Conservation (phyloP, 2,888 invertebrate species). For the Eupeodes latifasciatus region DNA sequence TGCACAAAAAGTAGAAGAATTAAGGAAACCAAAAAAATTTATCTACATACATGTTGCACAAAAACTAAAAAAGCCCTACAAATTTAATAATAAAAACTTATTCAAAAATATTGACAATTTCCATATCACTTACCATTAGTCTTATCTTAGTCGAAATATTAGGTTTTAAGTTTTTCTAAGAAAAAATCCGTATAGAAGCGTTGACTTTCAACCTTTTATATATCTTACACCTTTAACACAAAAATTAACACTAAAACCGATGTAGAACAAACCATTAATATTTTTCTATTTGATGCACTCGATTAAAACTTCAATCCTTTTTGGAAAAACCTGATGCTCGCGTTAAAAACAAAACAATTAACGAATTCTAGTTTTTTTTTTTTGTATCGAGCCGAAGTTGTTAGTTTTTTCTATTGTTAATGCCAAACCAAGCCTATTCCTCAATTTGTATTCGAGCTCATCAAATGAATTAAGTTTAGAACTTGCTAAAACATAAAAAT, state of each 20-base stretch:
- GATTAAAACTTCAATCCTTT: constrained; percentile 25
- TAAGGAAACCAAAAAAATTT: too few relatives aligned
- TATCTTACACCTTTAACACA: constrained; percentile 10
- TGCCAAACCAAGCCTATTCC: constrained; percentile 51
- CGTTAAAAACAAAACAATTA: constrained; percentile 10
- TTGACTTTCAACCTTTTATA: not conserved
- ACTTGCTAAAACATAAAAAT: constrained; percentile 27
- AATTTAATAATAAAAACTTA: not conserved
- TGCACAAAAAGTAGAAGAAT: too few relatives aligned
- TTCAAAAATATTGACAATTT: not conserved
- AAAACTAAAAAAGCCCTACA: too few relatives aligned
- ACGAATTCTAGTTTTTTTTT: constrained; percentile 18
- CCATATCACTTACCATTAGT: not conserved
- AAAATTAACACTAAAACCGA: constrained; percentile 12
- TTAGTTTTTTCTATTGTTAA: constrained; percentile 28
- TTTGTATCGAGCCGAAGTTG: constrained; percentile 7
- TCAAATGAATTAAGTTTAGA: constrained; percentile 15
- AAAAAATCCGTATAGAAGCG: not conserved
- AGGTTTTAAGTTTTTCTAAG: not conserved
- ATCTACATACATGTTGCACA: too few relatives aligned
- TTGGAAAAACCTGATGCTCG: constrained; percentile 15
- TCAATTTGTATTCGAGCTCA: constrained; percentile 27
- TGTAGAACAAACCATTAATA: not conserved
- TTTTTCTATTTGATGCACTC: not conserved
- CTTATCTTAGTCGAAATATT: not conserved